Percentiles rank a stretch among this genome's conserved stretches.
Conservation (phyloP, 2,113 vertebrate genomes). For the Ammospiza caudacuta region DNA sequence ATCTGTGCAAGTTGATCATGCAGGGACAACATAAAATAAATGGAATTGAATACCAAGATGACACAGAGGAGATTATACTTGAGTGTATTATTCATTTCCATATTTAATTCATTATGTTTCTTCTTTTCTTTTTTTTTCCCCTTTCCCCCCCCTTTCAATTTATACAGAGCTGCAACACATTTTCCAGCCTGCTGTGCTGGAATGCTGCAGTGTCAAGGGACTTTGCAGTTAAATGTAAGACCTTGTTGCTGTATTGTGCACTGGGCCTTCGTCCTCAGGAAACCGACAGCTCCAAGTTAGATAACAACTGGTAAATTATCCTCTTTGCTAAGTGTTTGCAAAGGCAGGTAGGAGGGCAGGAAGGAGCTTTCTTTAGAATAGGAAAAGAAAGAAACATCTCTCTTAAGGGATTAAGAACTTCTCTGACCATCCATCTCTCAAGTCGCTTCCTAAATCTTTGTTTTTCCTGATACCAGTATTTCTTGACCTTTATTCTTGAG, state of each 20-base stretch:
- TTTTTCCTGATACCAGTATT: neutral
- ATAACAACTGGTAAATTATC: slow-evolving; percentile 59
- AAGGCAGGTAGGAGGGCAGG: slow-evolving; percentile 16
- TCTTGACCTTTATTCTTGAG: neutral
- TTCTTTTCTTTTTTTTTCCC: neutral
- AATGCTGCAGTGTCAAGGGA: slow-evolving; percentile 55
- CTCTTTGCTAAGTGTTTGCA: slow-evolving; percentile 21
- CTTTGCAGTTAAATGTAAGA: slow-evolving; percentile 47
- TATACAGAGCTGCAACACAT: slow-evolving; percentile 46
- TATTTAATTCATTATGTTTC: slow-evolving; percentile 59
- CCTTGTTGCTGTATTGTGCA: slow-evolving; percentile 51
- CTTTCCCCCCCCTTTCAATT: neutral
- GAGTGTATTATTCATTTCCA: slow-evolving; percentile 62
- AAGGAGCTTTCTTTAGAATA: neutral
- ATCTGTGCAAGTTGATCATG: neutral
- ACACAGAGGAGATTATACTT: slow-evolving; percentile 27
- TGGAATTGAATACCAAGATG: slow-evolving; percentile 22
- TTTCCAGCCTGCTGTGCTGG: slow-evolving; percentile 64
- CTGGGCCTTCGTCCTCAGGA: slow-evolving; percentile 59
- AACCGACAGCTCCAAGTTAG: slow-evolving; percentile 55
- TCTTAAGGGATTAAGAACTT: slow-evolving; percentile 8
- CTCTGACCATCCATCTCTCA: neutral
- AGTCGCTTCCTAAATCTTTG: neutral
- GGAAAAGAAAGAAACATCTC: neutral
- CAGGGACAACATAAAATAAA: slow-evolving; percentile 17